Evolutionary conservation across 2,797 vertebrate genomes (phyloP), one percentile per base, ranked within the genome.

Genomic region (Steatocranus sp.): DNA sequence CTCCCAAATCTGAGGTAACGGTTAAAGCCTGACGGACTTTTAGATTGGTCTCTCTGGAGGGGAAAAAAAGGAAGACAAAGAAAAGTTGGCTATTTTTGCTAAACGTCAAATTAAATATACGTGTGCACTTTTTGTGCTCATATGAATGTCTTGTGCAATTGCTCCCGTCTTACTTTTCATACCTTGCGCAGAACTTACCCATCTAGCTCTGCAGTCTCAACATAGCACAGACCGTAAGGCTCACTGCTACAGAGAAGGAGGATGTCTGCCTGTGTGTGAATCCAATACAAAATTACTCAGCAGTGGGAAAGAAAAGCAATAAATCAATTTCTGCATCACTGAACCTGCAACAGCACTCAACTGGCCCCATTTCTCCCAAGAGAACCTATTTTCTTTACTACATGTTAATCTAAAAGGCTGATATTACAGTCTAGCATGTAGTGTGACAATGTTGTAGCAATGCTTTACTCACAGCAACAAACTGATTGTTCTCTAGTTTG

Each of bases 151-250:
- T 32, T 17, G 12, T 30, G 41, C 3, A 8, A 20, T 11, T 61
- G 18, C 25, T 32, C 58, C 25, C 11, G 0, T 38, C 79, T 53
- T 32, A 81, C 18, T 83, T 78, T 34, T 48, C 18, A 51, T 17
- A 81, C 34, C 25, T 20, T 73, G 17, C 15, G 23, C 36, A 75
- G 63, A 51, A 77, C 86, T 96, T 93, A 98, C 97, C 97, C 97
- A 86, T 98, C 97, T 4, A 98, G 95, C 86, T 97, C 97, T 81
- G 97, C 97, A 34, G 97, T 98, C 95, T 98, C 97, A 66, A 98
- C 94, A 78, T 98, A 98, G 88, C 97, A 97, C 56, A 98, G 95
- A 43, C 97, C 95, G 82, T 96, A 96, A 30, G 97, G 97, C 86
- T 98, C 97, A 88, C 97, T 97, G 70, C 97, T 98, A 54, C 97